Base-by-base conservation (phyloP, 2,113 vertebrate genomes). In the Takifugu flavidus region DNA sequence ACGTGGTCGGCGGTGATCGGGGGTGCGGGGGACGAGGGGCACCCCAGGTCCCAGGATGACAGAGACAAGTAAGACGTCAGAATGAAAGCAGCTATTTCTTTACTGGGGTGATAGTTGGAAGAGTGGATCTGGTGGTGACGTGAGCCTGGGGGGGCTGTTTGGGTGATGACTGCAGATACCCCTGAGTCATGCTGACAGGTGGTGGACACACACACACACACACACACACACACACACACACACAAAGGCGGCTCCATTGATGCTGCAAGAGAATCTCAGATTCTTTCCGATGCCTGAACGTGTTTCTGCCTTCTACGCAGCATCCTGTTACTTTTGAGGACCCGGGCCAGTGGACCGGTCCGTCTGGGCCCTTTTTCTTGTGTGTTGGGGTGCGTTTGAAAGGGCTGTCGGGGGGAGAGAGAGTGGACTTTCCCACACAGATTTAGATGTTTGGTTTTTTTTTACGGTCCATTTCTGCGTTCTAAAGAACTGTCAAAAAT, bases 1-100 rank as follows among this genome's bases (percentile, higher is more conserved):
- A 96, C 96, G 0, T 98, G 95, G 95, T 94, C 94, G 10, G 95
- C 94, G 6, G 94, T 96, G 75, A 93, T 94, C n/a, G 94, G 95
- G 29, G 88, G 72, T 13, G 86, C 72, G 4, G 87, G 79, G 69
- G 91, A 89, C 0, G 92, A 90, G 15, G 92, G 68, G 27, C 89
- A 83, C 28, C 77, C 75, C 27, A 82, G 15, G 67, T 57, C 52
- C 5, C 88, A 88, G 70, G 89, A 91, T 63, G 91, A 88, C 15
- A 77, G 86, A 63, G 91, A 92, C 56, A 90, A 89, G 75, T 93
- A 91, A 74, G 84, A 86, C 56, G 83, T 89, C 43, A 28, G 8
- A 39, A 10, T 39, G 34, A 39, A 31, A 39, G 34, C 34, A 2
- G 34, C 29, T 6, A 6, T 31, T 31, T 31, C 5, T 31, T 2